Evolutionary conservation across 2,113 vertebrate species (phyloP).

Genomic region (Petromus typicus): DNA sequence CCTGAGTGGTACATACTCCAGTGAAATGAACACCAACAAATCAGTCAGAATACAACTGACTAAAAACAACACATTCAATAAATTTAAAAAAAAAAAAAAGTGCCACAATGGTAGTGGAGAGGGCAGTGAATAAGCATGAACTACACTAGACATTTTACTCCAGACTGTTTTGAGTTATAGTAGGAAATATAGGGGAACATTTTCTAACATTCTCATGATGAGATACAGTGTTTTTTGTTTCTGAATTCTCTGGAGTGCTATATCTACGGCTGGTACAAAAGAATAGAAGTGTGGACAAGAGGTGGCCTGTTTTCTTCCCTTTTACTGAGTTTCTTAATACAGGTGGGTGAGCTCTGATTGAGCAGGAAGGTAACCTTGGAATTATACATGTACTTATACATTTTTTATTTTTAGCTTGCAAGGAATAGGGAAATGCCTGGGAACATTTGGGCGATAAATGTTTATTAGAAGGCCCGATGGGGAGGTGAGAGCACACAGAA

Average conservation of each 20-base stretch:
- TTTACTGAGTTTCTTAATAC: background rate
- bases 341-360: background rate
- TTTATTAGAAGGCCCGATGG: background rate
- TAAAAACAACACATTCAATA: background rate
- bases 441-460: background rate
- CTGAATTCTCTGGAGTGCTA: background rate
- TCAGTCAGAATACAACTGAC: background rate
- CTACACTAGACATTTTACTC: background rate
- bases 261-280: background rate
- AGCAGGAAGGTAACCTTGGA: background rate
- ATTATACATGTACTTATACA: background rate
- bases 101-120: background rate
- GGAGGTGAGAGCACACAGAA: background rate
- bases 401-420: background rate
- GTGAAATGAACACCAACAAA: background rate
- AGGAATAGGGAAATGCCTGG: background rate
- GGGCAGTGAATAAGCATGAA: background rate
- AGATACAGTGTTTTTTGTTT: background rate
- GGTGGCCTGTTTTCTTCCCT: background rate
- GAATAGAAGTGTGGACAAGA: background rate
- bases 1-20: background rate
- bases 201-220: background rate
- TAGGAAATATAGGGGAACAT: background rate
- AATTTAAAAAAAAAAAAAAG: slow-evolving; percentile 35
- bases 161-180: background rate